A percentile compares a stretch with the other conserved stretches of the same genome.
phyloP scores from a whole-genome alignment of 2,888 invertebrate genomes.

The Lacanobia wlatinum region DNA sequence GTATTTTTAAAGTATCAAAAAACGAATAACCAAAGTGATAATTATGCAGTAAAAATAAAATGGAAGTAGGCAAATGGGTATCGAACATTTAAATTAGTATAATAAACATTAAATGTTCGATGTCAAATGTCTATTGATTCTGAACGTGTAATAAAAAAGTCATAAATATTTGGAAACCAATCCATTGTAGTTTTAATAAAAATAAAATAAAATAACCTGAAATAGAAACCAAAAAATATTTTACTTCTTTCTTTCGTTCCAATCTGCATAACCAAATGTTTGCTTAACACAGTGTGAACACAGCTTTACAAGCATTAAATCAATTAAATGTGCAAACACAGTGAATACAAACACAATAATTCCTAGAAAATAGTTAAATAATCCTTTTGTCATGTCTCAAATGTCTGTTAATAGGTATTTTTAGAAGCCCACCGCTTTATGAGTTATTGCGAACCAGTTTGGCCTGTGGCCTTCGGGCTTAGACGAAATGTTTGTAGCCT shows the following conservation, averaged over 20 bases:
- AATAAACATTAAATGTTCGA: slow-evolving; percentile 14
- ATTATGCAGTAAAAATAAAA: slow-evolving; percentile 14
- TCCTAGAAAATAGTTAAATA: slow-evolving; percentile 40
- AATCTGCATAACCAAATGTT: not conserved
- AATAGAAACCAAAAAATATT: not conserved
- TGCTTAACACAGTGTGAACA: slow-evolving; percentile 29
- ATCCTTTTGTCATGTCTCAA: slow-evolving; percentile 44
- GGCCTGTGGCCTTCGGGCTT: slow-evolving; percentile 51
- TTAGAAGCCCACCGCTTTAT: slow-evolving; percentile 52
- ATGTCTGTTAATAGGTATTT: slow-evolving; percentile 59
- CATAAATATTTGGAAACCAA: slow-evolving; percentile 15
- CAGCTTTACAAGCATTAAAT: slow-evolving; percentile 36
- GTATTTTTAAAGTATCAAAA: not conserved
- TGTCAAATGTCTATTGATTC: slow-evolving; percentile 29
- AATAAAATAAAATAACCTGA: not conserved
- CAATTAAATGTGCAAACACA: slow-evolving; percentile 46
- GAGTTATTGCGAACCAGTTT: slow-evolving; percentile 60
- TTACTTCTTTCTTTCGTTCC: not conserved
- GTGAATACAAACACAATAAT: slow-evolving; percentile 17
- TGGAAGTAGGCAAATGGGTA: slow-evolving; percentile 11
- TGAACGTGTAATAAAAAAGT: slow-evolving; percentile 38
- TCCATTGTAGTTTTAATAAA: not conserved
- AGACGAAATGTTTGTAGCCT: slow-evolving; percentile 56
- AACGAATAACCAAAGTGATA: slow-evolving; percentile 10
- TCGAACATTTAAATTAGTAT: slow-evolving; percentile 39